These are phyloP conservation scores for Spea hammondii DNA, from an alignment of 2,797 vertebrate genomes.

Conservation along the genomic window DNA sequence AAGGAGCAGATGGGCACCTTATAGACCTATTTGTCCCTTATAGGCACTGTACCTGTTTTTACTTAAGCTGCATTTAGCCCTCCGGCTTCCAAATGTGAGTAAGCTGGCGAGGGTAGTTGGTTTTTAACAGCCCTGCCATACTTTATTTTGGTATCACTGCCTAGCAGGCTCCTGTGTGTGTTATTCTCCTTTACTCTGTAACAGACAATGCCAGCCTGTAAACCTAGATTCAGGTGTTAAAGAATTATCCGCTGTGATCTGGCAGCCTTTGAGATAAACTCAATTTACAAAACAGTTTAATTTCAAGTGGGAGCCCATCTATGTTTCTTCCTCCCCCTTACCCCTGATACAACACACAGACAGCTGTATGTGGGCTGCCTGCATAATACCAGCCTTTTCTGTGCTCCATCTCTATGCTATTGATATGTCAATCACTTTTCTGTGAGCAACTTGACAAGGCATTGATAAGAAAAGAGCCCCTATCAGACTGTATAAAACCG, in stretches of 20 bases:
- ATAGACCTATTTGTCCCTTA: no score
- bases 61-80: no score
- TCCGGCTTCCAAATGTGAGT: no score
- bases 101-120: no score
- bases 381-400: constrained; percentile 27
- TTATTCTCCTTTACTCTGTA: neutral
- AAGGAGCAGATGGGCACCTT: no score
- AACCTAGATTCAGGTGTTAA: constrained; percentile 4
- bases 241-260: neutral
- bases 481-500: constrained; percentile 18
- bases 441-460: constrained; percentile 20
- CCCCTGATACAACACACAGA: constrained; percentile 6
- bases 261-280: constrained; percentile 12
- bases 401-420: constrained; percentile 4
- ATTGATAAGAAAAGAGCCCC: constrained; percentile 42
- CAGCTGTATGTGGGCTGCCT: neutral
- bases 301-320: constrained; percentile 5
- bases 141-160: no score
- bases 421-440: constrained; percentile 43
- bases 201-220: neutral
- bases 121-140: no score
- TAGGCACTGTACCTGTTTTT: no score
- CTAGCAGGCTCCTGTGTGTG: no score
- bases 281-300: constrained; percentile 10
- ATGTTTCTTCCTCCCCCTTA: constrained; percentile 24